Evolutionary conservation across 1,140 invertebrate species (phyloP).

Genomic region (Zophobas morio): DNA sequence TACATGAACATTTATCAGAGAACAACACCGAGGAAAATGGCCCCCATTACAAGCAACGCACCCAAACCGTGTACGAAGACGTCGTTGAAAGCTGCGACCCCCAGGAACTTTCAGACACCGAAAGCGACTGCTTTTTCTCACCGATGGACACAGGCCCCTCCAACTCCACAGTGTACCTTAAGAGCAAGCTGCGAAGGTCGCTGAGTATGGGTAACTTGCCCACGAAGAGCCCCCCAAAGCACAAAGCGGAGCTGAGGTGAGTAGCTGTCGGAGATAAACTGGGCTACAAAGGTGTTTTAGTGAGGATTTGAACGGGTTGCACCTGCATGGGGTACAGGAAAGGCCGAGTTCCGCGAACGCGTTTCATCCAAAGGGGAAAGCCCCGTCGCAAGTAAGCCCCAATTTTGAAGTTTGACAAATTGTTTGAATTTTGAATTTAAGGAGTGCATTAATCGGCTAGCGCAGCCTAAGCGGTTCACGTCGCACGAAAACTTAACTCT

Average conservation of each 20-base stretch:
- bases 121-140: conserved; percentile 12
- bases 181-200: not conserved
- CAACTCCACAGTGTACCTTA: not conserved
- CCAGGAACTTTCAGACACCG: not conserved
- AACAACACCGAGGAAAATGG: not conserved
- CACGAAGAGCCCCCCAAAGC: not conserved
- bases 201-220: conserved; percentile 1
- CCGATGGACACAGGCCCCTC: not conserved
- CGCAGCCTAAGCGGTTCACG: conserved; percentile 53
- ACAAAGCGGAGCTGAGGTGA: not conserved
- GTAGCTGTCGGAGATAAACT: not conserved
- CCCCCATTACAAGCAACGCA: not conserved
- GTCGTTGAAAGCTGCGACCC: not conserved
- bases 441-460: conserved; percentile 49
- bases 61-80: not conserved
- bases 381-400: not conserved
- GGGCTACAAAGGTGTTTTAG: too few relatives aligned
- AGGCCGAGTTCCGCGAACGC: not conserved
- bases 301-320: too few relatives aligned
- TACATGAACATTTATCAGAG: not conserved
- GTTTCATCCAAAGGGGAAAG: not conserved
- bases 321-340: not conserved
- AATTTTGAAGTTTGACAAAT: not conserved
- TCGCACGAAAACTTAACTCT: conserved; percentile 60
- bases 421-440: conserved; percentile 7